Evolutionary conservation across 2,797 vertebrate genomes (phyloP).

Genomic region (Euphonia xanthogaster): DNA sequence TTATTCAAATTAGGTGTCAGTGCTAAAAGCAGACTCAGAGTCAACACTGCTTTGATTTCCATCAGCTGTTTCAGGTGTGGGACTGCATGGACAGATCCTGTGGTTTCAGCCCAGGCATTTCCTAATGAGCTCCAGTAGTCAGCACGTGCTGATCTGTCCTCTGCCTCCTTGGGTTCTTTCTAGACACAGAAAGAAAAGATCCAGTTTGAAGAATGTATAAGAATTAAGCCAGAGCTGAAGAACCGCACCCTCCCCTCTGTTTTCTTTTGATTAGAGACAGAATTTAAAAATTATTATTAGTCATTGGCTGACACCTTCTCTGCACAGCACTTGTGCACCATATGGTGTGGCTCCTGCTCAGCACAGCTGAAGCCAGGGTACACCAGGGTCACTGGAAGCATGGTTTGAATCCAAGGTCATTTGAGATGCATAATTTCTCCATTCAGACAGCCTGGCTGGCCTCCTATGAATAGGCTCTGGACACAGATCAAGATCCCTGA

Average conservation of each 20-base stretch:
- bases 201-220: not conserved
- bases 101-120: not conserved
- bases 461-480: not conserved
- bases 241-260: not conserved
- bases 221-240: not conserved
- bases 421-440: not conserved
- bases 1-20: not conserved
- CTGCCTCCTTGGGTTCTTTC: not conserved
- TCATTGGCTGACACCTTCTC: not conserved
- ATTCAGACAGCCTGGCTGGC: not conserved
- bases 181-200: not conserved
- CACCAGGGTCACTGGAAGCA: not conserved
- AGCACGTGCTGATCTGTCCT: not conserved
- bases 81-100: not conserved
- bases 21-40: not conserved
- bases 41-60: not conserved
- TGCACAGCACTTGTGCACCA: not conserved
- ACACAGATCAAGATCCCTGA: not conserved
- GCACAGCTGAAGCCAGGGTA: not conserved
- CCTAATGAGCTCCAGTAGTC: not conserved
- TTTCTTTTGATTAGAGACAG: not conserved
- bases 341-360: not conserved
- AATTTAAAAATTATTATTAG: not conserved
- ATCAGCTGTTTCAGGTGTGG: accelerated
- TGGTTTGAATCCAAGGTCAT: not conserved